phyloP scores from a whole-genome alignment of 2,113 vertebrate species.

The Geothlypis trichas region DNA sequence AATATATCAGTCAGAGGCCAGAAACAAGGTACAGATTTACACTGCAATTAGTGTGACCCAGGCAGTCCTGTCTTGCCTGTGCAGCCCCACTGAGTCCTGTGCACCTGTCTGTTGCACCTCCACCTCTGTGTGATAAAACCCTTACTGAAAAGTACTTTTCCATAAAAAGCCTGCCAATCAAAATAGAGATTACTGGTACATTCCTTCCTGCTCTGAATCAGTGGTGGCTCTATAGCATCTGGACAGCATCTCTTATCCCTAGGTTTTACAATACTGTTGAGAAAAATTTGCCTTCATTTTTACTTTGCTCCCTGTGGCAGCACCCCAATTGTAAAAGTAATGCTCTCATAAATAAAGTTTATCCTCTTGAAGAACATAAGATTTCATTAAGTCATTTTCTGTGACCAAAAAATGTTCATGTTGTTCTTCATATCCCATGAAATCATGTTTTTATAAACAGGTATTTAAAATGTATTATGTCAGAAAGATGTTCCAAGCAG shows the following conservation, averaged over 20 bases:
- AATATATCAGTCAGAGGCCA: neutral
- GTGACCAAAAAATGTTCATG: neutral
- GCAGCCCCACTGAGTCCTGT: neutral
- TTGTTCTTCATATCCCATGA: neutral
- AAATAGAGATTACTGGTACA: neutral
- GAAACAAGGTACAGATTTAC: neutral
- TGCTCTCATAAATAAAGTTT: neutral
- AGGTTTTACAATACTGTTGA: neutral
- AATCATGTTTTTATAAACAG: neutral
- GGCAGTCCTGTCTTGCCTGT: neutral
- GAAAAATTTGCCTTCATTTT: neutral
- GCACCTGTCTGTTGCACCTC: neutral
- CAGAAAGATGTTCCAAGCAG: neutral
- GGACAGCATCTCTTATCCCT: neutral
- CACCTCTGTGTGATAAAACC: neutral
- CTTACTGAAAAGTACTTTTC: neutral
- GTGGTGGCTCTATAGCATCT: neutral
- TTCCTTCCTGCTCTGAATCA: neutral
- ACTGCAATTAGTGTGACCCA: neutral
- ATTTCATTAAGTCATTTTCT: neutral
- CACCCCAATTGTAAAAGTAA: neutral
- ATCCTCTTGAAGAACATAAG: neutral
- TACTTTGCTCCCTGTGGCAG: neutral
- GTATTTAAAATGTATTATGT: neutral
- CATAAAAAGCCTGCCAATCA: neutral